These are phyloP conservation scores for Peromyscus eremicus DNA, from an alignment of 2,797 vertebrate genomes.

Conservation along the genomic window DNA sequence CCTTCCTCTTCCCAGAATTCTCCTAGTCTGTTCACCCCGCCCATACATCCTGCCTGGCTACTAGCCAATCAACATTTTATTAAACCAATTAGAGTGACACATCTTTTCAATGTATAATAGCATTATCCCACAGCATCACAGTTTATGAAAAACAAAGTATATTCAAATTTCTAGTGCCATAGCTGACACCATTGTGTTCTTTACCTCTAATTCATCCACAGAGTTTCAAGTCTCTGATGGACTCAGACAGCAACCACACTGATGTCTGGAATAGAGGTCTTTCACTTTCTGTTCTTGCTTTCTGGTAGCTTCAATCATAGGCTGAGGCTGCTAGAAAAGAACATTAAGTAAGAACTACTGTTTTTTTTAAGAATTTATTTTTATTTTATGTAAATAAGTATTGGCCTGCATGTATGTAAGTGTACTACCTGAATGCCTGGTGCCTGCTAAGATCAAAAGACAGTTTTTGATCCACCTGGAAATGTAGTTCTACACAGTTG, in stretches of 20 bases:
- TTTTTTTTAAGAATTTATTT: too few relatives aligned
- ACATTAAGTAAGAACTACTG: too few relatives aligned
- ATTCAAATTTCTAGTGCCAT: too few relatives aligned
- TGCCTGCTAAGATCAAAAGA: not conserved
- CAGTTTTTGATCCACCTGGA: not conserved
- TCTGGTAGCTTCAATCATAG: not conserved
- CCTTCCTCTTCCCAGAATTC: too few relatives aligned
- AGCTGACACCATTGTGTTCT: not conserved
- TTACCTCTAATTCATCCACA: not conserved
- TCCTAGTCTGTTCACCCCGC: too few relatives aligned
- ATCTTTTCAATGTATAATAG: too few relatives aligned
- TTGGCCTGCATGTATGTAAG: not conserved
- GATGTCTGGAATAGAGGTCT: not conserved
- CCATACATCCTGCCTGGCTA: too few relatives aligned
- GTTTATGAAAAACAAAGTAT: not conserved
- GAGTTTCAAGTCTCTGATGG: rapidly evolving
- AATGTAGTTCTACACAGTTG: too few relatives aligned
- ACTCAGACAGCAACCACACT: not conserved
- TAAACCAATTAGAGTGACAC: too few relatives aligned
- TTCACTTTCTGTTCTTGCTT: not conserved
- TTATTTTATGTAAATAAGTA: too few relatives aligned
- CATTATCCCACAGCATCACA: not conserved
- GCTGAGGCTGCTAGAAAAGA: not conserved
- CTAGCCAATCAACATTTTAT: too few relatives aligned
- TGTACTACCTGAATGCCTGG: not conserved